phyloP scores from a whole-genome alignment of 2,797 vertebrate species.

The Hipposideros larvatus region DNA sequence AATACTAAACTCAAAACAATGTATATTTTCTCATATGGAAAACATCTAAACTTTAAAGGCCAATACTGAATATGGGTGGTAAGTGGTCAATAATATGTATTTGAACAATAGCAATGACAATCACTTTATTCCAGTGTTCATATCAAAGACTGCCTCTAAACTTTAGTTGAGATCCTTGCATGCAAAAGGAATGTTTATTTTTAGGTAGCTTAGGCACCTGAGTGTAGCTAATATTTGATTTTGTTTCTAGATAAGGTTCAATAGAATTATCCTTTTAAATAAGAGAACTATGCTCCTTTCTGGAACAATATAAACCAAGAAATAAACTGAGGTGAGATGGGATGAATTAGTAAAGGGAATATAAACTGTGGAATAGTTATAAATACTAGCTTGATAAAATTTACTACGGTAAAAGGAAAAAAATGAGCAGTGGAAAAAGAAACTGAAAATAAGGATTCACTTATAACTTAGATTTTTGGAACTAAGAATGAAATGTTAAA shows the following conservation, averaged over 20 bases:
- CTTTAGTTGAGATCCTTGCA: conserved; percentile 8
- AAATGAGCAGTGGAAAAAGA: conserved; percentile 47
- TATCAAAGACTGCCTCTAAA: conserved; percentile 40
- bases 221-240: conserved; percentile 40
- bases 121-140: background rate
- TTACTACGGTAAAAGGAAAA: conserved; percentile 56
- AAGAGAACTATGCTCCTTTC: background rate
- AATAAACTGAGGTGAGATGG: background rate
- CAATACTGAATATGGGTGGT: conserved; percentile 29
- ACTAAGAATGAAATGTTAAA: conserved; percentile 63
- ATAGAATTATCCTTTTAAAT: conserved; percentile 48
- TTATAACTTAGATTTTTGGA: conserved; percentile 62
- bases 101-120: background rate
- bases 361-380: conserved; percentile 42
- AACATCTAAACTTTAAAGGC: conserved; percentile 20
- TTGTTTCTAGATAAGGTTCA: conserved; percentile 48
- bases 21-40: conserved; percentile 41
- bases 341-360: background rate
- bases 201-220: conserved; percentile 5
- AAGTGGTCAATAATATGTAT: background rate
- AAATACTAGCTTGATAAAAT: conserved; percentile 30
- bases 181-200: conserved; percentile 42
- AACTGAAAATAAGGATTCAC: conserved; percentile 43
- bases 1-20: conserved; percentile 25
- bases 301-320: conserved; percentile 52